A percentile compares a stretch with the other conserved stretches of the same genome.
phyloP scores from a whole-genome alignment of 2,888 invertebrate genomes.

The Cerastoderma edule region DNA sequence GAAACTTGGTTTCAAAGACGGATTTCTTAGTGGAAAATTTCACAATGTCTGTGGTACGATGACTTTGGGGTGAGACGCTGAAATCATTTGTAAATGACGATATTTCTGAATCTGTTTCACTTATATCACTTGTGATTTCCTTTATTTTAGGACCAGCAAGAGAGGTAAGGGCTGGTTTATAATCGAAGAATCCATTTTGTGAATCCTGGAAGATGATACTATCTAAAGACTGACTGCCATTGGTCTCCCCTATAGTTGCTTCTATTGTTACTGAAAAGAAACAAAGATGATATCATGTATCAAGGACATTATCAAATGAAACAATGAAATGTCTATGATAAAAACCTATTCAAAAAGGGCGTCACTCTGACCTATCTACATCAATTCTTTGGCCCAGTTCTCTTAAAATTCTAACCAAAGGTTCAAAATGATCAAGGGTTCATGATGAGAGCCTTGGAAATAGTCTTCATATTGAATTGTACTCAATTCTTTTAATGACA shows the following conservation, averaged over 20 bases:
- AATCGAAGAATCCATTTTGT: conserved; percentile 20
- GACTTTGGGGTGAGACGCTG: neutral
- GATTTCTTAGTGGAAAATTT: conserved; percentile 8
- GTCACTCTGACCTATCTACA: too few relatives aligned
- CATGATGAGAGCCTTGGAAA: too few relatives aligned
- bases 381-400: too few relatives aligned
- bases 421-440: too few relatives aligned
- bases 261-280: conserved; percentile 8
- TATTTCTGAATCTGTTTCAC: neutral
- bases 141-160: conserved; percentile 12
- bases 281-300: too few relatives aligned
- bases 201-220: conserved; percentile 37
- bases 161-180: neutral
- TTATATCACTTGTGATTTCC: conserved; percentile 10
- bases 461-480: too few relatives aligned
- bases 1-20: conserved; percentile 14
- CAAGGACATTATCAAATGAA: too few relatives aligned
- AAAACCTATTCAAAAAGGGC: too few relatives aligned
- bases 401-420: too few relatives aligned
- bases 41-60: conserved; percentile 11
- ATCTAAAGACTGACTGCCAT: conserved; percentile 2
- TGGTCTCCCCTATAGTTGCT: neutral
- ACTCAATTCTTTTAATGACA: too few relatives aligned
- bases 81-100: neutral
- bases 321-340: too few relatives aligned